Evolutionary conservation across 2,797 vertebrate species (phyloP), one percentile per base, ranked within the genome.

Genomic region (Acrossocheilus fasciatus): DNA sequence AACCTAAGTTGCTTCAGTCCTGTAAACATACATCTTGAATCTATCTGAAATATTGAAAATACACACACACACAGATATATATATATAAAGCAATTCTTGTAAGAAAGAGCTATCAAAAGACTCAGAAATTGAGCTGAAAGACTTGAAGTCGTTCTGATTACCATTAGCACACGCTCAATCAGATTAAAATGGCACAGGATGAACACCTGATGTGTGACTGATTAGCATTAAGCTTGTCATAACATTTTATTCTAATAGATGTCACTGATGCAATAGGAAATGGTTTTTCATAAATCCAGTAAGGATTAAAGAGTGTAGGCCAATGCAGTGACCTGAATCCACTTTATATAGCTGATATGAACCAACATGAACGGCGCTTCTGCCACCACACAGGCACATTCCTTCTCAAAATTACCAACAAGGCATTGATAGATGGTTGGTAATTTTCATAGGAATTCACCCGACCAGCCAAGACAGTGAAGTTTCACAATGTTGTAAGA

Each of bases 131-230:
- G 10, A 62, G 57, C 57, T 59, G 23, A 59, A 59, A 59, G 7
- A n/a, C 57, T 59, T 45, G 36, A 6, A 68, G 20, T 47, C 3
- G 14, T 54, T 39, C 50, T 77, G 34, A 77, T 39, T 30, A 52
- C 15, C 26, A n/a, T 34, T 39, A 57, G 23, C 57, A 79, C 18
- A 79, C 23, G 1, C 39, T 59, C 14, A 81, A 14, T 59, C 50
- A 78, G 41, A 39, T 72, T 15, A 10, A 62, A 47, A n/a, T 39
- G 41, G 57, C 4, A 0, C 18, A 30, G 39, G 23, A 68, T 50
- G 30, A 81, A 81, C 77, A 69, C 30, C 62, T 69, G 45, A 52
- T 15, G 64, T 52, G 64, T 81, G 79, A 69, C 64, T 36, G 45
- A 68, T 69, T 52, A 36, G 30, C 20, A 69, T 81, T 69, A 52